Conservation (phyloP, 2,113 vertebrate species). For the Gasterosteus aculeatus region DNA sequence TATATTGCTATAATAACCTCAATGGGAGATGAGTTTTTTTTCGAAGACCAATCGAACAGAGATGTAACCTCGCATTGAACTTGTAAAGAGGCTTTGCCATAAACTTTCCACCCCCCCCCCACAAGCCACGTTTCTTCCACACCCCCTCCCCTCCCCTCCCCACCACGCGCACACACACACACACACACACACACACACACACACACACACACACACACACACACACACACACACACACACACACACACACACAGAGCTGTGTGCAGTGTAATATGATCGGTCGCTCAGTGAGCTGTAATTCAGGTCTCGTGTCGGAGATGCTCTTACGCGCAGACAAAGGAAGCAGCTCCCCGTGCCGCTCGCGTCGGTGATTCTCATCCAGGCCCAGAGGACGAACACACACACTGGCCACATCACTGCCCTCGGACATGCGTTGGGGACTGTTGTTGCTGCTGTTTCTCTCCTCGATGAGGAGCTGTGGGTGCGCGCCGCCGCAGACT, state of each 20-base stretch:
- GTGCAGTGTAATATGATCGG: constrained; percentile 66
- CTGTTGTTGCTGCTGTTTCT: constrained; percentile 57
- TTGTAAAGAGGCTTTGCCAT: neutral
- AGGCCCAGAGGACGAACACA: neutral
- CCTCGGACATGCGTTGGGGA: constrained; percentile 73
- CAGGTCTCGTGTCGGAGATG: constrained; percentile 58
- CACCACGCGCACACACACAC: constrained; percentile 6
- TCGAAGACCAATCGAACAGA: neutral
- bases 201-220: constrained; percentile 25
- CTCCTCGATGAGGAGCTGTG: constrained; percentile 44
- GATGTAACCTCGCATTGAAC: neutral
- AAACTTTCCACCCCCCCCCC: constrained; percentile 33
- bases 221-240: constrained; percentile 4
- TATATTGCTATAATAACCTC: neutral
- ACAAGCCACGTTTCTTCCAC: constrained; percentile 53
- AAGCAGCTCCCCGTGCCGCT: constrained; percentile 45
- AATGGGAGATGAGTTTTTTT: neutral
- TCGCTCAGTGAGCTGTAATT: constrained; percentile 6
- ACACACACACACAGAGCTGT: constrained; percentile 18
- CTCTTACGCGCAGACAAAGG: constrained; percentile 72
- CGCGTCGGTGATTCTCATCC: constrained; percentile 56
- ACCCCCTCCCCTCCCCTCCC: neutral
- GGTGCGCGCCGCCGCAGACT: constrained; percentile 67
- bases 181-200: neutral
- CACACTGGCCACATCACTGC: neutral